Evolutionary conservation across 2,888 invertebrate genomes (phyloP), one percentile per base, ranked within the genome.

Genomic region (Amphipyra tragopoginis): DNA sequence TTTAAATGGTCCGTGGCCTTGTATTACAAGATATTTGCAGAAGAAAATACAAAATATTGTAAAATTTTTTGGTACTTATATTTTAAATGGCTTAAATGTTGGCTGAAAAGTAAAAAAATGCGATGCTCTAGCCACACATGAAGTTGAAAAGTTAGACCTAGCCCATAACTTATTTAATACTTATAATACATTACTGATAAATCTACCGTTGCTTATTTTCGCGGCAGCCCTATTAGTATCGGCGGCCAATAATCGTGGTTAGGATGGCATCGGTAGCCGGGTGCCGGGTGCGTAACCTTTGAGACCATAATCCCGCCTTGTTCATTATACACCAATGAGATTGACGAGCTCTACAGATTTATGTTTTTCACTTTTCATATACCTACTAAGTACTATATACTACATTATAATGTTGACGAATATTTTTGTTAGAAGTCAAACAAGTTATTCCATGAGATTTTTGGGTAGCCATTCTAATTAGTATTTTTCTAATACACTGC

Each of bases 291-390:
- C 63, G 85, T 85, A 84, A 84, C 85, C 83, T 84, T 79, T 78
- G 80, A 84, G 80, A 78, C 83, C 78, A 70, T 92, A 93, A 91
- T 92, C 90, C 90, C 80, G 72, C 83, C 87, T 88, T 89, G 90
- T 90, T 92, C 91, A 92, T 91, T 91, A 92, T 85, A 87, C 84
- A 84, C 86, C 88, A 86, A 89, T 88, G 86, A 89, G 85, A 86
- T 85, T 81, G 82, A 61, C 77, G 76, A 72, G 67, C 76, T 50
- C 68, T 74, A 81, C 87, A 87, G 88, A 92, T 91, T 90, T 87
- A 86, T 86, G 78, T 72, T 83, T 86, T 87, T 14, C 29, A 66
- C 14, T 59, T 59, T 75, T 57, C 43, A 53, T 47, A 29, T 15
- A 43, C 13, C 34, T 26, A 10, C 26, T 5, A n/a, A n/a, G n/a